Conservation (phyloP, 2,888 invertebrate genomes). For the Sussaba pulchella region DNA sequence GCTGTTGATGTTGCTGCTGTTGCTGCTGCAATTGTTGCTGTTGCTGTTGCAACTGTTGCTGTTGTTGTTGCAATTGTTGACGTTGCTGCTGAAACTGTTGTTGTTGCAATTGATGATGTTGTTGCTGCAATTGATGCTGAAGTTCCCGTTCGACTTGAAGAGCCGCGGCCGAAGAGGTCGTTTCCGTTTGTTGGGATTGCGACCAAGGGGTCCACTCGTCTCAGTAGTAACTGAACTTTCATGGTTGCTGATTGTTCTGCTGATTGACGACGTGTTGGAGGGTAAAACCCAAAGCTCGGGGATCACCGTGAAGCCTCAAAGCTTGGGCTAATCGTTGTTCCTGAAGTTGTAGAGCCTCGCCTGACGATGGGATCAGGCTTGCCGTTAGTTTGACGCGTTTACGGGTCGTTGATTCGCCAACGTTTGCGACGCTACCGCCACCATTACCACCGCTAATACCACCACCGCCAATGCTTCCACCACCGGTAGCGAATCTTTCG, state of each 20-base stretch:
- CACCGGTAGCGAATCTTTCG: constrained; percentile 63
- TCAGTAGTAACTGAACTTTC: constrained; percentile 94
- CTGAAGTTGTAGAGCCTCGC: constrained; percentile 86
- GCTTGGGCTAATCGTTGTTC: constrained; percentile 94
- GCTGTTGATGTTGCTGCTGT: constrained; percentile 68
- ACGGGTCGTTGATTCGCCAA: constrained; percentile 65
- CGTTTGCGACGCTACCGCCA: constrained; percentile 59
- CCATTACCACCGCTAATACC: constrained; percentile 58
- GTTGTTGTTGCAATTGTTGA: constrained; percentile 70
- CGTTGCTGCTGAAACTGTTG: constrained; percentile 63
- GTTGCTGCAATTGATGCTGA: constrained; percentile 74
- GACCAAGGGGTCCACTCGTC: constrained; percentile 85
- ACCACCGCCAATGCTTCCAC: constrained; percentile 60
- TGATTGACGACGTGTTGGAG: constrained; percentile 86
- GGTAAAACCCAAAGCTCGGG: constrained; percentile 92
- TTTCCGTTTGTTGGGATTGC: constrained; percentile 70
- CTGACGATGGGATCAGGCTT: constrained; percentile 76
- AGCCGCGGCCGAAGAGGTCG: constrained; percentile 72
- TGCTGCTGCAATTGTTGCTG: constrained; percentile 63
- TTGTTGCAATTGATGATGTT: constrained; percentile 72
- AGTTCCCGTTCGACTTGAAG: constrained; percentile 70
- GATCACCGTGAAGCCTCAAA: constrained; percentile 92
- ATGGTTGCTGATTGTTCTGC: constrained; percentile 87
- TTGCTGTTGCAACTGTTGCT: constrained; percentile 71
- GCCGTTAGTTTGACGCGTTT: constrained; percentile 72